A percentile compares a stretch with the other conserved stretches of the same genome.
These are phyloP conservation scores for Corvus moneduloides DNA, from an alignment of 2,113 vertebrate species.

Conservation along the genomic window DNA sequence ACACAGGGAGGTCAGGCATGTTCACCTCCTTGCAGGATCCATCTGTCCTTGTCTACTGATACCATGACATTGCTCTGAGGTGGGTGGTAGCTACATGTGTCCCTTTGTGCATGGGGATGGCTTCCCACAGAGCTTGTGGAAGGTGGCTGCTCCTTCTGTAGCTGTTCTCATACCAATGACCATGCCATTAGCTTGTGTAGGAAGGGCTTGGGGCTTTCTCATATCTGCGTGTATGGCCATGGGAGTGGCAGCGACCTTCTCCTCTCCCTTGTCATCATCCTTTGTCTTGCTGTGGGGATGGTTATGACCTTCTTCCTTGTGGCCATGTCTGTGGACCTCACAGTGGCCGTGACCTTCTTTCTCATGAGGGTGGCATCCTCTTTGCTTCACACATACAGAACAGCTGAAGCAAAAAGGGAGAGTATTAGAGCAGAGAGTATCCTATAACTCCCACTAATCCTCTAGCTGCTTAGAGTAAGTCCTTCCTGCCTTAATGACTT, in stretches of 20 bases:
- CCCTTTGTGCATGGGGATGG: background rate
- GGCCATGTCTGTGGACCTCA: background rate
- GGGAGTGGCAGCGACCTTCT: background rate
- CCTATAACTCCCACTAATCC: conserved; percentile 30
- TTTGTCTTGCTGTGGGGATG: background rate
- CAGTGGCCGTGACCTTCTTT: background rate
- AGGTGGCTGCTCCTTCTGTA: background rate
- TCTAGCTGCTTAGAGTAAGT: conserved; percentile 39
- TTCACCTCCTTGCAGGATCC: background rate
- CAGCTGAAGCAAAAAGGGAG: background rate
- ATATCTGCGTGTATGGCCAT: background rate
- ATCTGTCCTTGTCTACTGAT: fast-evolving
- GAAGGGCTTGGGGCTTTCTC: background rate
- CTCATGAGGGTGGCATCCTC: background rate
- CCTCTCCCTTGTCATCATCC: background rate
- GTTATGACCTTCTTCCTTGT: background rate
- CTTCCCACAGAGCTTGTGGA: background rate
- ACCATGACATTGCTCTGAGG: too few species aligned
- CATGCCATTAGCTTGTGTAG: background rate
- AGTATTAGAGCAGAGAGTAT: background rate
- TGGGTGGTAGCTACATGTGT: fast-evolving
- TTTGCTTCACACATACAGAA: background rate
- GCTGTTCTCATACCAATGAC: background rate
- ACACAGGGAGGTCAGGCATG: background rate
- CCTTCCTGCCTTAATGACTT: conserved; percentile 48